phyloP scores from a whole-genome alignment of 1,140 invertebrate species.

The Battus philenor region DNA sequence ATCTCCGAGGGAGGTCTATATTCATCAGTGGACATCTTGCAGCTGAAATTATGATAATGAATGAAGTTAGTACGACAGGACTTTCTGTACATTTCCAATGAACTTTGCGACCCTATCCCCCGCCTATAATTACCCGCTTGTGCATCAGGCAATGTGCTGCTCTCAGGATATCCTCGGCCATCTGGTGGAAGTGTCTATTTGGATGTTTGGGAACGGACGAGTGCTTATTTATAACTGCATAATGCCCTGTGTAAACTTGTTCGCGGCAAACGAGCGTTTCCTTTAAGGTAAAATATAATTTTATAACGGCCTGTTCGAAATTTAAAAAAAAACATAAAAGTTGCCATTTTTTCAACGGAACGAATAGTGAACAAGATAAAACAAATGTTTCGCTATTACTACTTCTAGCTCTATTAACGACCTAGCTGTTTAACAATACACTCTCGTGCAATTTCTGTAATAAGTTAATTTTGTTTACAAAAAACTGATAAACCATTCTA shows the following conservation, averaged over 20 bases:
- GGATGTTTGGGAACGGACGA: constrained; percentile 26
- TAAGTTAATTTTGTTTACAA: no score
- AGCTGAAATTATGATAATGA: no score
- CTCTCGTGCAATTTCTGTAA: no score
- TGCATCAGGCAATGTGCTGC: constrained; percentile 14
- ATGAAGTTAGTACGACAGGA: no score
- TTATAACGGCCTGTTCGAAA: background rate
- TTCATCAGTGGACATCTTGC: no score
- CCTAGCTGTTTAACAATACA: no score
- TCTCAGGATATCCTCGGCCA: constrained; percentile 17
- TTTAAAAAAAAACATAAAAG: no score
- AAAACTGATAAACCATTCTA: no score
- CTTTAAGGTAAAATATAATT: constrained; percentile 8
- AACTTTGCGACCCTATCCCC: background rate
- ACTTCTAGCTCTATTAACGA: no score
- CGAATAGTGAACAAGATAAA: background rate
- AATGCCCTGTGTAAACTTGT: constrained; percentile 25
- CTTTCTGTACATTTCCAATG: no score
- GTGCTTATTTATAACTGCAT: constrained; percentile 44
- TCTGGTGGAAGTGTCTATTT: constrained; percentile 42
- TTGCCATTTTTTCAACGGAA: background rate
- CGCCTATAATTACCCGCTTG: constrained; percentile 14
- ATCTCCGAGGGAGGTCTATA: no score
- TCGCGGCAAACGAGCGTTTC: constrained; percentile 8
- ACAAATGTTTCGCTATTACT: no score